Base-by-base conservation (phyloP, 2,797 vertebrate species). In the Chiloscyllium punctatum region DNA sequence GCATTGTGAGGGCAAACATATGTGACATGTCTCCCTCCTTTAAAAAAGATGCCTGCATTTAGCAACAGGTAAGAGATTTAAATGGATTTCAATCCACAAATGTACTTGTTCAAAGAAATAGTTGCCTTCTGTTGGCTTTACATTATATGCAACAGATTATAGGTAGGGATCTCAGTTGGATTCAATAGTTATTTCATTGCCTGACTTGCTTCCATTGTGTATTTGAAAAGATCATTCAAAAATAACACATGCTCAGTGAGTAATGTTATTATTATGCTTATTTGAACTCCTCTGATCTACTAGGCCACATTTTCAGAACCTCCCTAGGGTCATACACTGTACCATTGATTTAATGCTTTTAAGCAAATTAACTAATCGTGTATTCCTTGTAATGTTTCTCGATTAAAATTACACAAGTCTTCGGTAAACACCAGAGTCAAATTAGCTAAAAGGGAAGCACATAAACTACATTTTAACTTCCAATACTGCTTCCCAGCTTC, bases 51-150 rank as follows among this genome's bases (percentile, higher is more conserved):
- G 97, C 96, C 97, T 96, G 97, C 97, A 97, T 97, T 97, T 97
- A 97, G 97, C 97, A 97, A 98, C 98, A 97, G 97, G 97, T 95
- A 94, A 95, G 71, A 95, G 30, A 57, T 98, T 98, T 98, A 97
- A 98, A 98, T 98, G 97, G 98, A 98, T 98, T 98, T 98, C 97
- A 97, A 98, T 98, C 97, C 98, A 98, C 97, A 97, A 98, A 97
- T 97, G 97, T 97, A 96, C 97, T 98, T 97, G 97, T 97, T 97
- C 97, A 96, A 97, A 97, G 97, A 97, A 96, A 97, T 96, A 74
- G 51, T 16, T 18, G 48, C 96, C 96, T 96, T 95, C 88, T 30
- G 87, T 77, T 53, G 66, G 71, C 62, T 94, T 53, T 96, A 33
- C 30, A 95, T 53, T 30, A 77, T 77, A 77, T 57, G 71, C 33